Conservation (phyloP, 2,888 invertebrate genomes). For the Nezara viridula region DNA sequence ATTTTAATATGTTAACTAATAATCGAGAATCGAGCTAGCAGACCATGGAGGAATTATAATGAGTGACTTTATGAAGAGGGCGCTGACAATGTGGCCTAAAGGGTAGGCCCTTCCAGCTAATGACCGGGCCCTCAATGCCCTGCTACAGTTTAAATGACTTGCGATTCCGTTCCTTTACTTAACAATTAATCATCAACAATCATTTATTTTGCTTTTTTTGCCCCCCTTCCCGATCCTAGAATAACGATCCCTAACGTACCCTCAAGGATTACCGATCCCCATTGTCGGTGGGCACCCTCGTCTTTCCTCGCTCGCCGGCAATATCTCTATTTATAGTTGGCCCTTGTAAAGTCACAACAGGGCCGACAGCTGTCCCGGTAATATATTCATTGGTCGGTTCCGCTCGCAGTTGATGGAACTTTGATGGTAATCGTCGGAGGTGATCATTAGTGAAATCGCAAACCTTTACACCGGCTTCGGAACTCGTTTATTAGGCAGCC, state of each 20-base stretch:
- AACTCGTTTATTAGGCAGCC: background rate
- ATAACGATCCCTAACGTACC: slow-evolving; percentile 45
- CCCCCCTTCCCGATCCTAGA: background rate
- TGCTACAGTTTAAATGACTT: slow-evolving; percentile 49
- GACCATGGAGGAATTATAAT: background rate
- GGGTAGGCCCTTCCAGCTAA: slow-evolving; percentile 26
- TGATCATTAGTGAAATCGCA: slow-evolving; percentile 23
- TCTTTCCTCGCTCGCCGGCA: background rate
- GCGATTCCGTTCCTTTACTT: slow-evolving; percentile 43
- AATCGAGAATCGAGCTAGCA: background rate
- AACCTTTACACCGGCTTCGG: background rate
- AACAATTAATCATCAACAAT: slow-evolving; percentile 45
- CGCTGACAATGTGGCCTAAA: background rate
- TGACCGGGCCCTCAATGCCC: slow-evolving; percentile 23
- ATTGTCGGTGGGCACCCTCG: background rate
- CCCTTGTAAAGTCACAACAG: slow-evolving; percentile 32
- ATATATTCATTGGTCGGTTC: slow-evolving; percentile 43
- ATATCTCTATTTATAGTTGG: slow-evolving; percentile 41
- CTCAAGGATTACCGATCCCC: slow-evolving; percentile 48
- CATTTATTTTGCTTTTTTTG: slow-evolving; percentile 37
- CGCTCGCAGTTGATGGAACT: background rate
- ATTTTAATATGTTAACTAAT: background rate
- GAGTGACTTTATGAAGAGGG: slow-evolving; percentile 29
- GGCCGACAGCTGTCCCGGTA: background rate
- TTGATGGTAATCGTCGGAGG: background rate